Evolutionary conservation across 1,140 invertebrate genomes (phyloP).

Genomic region (Sipha flava): DNA sequence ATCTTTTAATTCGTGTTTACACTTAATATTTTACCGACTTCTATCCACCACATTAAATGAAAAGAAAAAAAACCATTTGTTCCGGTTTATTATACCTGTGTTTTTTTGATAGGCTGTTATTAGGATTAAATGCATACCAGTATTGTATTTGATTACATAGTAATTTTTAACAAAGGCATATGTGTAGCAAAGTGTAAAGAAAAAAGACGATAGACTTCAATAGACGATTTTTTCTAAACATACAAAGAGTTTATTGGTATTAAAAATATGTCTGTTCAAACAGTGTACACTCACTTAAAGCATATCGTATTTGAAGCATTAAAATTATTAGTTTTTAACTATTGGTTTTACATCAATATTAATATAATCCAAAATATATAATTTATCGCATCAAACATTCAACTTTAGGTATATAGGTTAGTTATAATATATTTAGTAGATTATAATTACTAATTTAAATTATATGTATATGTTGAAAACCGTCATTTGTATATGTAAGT

Average conservation of each 20-base stretch:
- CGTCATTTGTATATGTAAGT: too few relatives aligned
- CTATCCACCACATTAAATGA: neutral
- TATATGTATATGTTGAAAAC: too few relatives aligned
- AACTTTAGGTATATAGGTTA: too few relatives aligned
- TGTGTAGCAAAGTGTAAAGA: neutral
- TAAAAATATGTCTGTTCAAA: neutral
- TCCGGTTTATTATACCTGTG: slow-evolving; percentile 14
- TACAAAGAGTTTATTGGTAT: neutral
- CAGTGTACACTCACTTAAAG: neutral
- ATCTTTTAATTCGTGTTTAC: slow-evolving; percentile 19
- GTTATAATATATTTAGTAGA: too few relatives aligned
- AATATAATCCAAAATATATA: too few relatives aligned
- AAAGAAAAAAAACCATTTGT: slow-evolving; percentile 4
- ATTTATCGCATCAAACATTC: too few relatives aligned
- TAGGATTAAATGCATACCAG: neutral
- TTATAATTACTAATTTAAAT: too few relatives aligned
- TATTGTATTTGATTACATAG: slow-evolving; percentile 15
- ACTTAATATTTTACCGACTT: neutral
- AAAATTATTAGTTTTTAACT: too few relatives aligned
- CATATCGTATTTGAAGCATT: neutral
- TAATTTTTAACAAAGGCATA: neutral
- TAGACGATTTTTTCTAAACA: neutral
- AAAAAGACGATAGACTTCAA: neutral
- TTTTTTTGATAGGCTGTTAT: neutral
- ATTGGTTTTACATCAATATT: too few relatives aligned